A percentile compares a stretch with the other conserved stretches of the same genome.
phyloP scores from a whole-genome alignment of 1,140 invertebrate species.

The Rhysida immarginata region DNA sequence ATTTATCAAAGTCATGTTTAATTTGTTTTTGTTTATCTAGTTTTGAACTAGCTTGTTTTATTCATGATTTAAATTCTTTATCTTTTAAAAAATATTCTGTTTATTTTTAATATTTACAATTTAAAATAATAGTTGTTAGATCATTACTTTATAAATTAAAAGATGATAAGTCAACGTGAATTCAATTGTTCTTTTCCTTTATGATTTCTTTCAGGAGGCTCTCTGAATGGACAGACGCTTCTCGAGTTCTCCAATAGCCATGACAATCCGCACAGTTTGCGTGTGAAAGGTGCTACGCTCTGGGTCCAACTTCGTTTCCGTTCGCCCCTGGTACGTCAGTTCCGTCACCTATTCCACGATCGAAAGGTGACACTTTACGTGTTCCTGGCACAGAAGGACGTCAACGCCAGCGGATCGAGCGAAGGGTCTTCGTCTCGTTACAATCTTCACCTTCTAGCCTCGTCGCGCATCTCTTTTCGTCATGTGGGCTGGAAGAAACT shows the following conservation, averaged over 20 bases:
- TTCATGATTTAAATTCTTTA: too few relatives aligned
- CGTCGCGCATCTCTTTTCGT: slow-evolving; percentile 46
- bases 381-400: slow-evolving; percentile 35
- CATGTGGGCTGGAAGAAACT: slow-evolving; percentile 70
- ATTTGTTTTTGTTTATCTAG: too few relatives aligned
- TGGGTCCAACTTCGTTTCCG: slow-evolving; percentile 54
- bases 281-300: slow-evolving; percentile 53
- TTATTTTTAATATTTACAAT: too few relatives aligned
- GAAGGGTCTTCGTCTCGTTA: neutral
- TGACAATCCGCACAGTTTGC: slow-evolving; percentile 37
- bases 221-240: slow-evolving; percentile 63
- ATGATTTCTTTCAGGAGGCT: slow-evolving; percentile 41
- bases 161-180: too few relatives aligned
- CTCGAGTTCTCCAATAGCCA: slow-evolving; percentile 58
- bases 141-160: too few relatives aligned
- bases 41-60: too few relatives aligned
- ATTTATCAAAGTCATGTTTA: too few relatives aligned
- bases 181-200: too few relatives aligned
- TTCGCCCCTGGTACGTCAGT: slow-evolving; percentile 18
- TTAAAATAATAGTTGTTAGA: too few relatives aligned
- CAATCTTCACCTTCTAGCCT: slow-evolving; percentile 30
- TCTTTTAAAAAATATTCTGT: too few relatives aligned
- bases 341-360: slow-evolving; percentile 22
- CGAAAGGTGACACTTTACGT: slow-evolving; percentile 47
- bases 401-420: slow-evolving; percentile 8